Base-by-base conservation (phyloP, 2,113 vertebrate genomes). In the Sus scrofa region DNA sequence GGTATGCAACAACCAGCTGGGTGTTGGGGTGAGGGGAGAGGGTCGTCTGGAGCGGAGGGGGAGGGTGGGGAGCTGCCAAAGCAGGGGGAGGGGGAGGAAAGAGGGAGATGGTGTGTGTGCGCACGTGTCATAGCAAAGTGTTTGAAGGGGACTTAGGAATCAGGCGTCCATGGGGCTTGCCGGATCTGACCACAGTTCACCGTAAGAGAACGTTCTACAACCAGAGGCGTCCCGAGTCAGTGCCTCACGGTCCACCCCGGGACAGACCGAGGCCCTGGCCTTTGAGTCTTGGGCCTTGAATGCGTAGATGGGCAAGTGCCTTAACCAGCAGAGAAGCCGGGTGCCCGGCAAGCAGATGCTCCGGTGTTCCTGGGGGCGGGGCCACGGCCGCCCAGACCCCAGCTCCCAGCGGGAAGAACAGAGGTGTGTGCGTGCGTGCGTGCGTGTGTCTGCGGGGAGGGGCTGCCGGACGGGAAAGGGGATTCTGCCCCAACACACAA, bases 1-100 rank as follows among this genome's bases (percentile, higher is more conserved):
- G 98, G 98, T 98, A 96, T 97, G 98, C 71, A 84, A 95, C 24
- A 86, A 94, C 97, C 95, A 9, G 87, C 91, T 37, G 94, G 96
- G 97, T 32, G 20, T n/a, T 12, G 7, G 96, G 95, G 16, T 82
- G 74, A 54, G 1, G 15, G n/a, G 58, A 9, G 20, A 9, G 63
- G 11, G 10, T 44, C 44, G 10, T 44, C 44, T 44, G 0, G 52
- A 12, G 39, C 26, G 14, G 6, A 18, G 30, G 71, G 3, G 10
- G 1, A 37, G 44, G 62, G 14, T 3, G 16, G 73, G 54, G 22
- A 44, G 18, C 32, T 56, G 86, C n/a, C 58, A 37, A 7, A 9
- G 56, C 10, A 52, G 7, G 12, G 10, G 20, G 4, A 14, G 62
- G 30, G 14, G 18, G 18, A 32, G 32, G 3, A 50, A 39, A 32